Conservation (phyloP, 1,140 invertebrate genomes). For the Acyrthosiphon pisum region DNA sequence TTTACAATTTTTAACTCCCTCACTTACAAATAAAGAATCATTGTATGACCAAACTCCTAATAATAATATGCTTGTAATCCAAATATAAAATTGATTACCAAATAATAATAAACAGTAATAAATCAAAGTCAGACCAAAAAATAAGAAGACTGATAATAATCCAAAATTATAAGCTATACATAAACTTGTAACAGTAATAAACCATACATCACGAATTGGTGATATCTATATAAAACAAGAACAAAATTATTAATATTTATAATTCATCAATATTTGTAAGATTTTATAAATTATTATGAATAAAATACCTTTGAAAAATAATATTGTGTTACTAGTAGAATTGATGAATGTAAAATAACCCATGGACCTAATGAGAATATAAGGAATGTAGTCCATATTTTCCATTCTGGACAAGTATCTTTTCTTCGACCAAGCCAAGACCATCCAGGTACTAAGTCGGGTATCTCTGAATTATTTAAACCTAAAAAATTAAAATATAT, state of each 20-base stretch:
- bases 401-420: constrained; percentile 61
- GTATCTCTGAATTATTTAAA: constrained; percentile 53
- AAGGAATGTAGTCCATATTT: constrained; percentile 58
- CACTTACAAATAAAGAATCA: constrained; percentile 46
- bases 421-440: constrained; percentile 57
- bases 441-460: constrained; percentile 59
- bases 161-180: constrained; percentile 20
- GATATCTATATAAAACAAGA: constrained; percentile 35
- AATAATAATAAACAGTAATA: constrained; percentile 51
- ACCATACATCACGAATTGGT: constrained; percentile 37
- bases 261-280: not conserved
- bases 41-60: constrained; percentile 39
- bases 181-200: constrained; percentile 12
- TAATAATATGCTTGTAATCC: constrained; percentile 32
- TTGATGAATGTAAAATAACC: constrained; percentile 59
- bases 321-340: constrained; percentile 33
- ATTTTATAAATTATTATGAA: not conserved
- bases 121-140: constrained; percentile 39
- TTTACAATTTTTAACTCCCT: not conserved
- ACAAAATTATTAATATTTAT: not conserved
- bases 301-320: constrained; percentile 41
- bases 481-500: constrained; percentile 47
- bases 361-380: constrained; percentile 58
- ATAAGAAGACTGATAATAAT: constrained; percentile 33
- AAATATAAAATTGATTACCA: constrained; percentile 43